Conservation (phyloP, 2,797 vertebrate genomes). For the Eremophila alpestris region DNA sequence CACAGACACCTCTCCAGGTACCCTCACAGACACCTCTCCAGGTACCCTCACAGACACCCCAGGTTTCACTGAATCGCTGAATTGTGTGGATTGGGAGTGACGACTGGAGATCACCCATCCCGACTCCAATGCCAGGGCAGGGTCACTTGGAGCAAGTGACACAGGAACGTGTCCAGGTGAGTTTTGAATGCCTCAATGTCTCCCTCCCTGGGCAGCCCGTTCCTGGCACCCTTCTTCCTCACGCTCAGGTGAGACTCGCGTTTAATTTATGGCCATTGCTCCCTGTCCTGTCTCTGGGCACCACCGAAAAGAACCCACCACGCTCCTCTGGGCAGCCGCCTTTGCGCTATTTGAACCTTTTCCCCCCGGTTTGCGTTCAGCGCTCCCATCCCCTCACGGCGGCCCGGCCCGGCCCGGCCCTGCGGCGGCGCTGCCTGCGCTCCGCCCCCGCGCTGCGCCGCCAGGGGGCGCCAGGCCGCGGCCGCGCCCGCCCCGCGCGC, state of each 20-base stretch:
- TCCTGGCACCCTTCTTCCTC: no score
- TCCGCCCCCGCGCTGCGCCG: neutral
- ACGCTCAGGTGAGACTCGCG: no score
- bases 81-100: neutral
- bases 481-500: neutral
- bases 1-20: no score
- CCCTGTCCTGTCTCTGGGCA: neutral
- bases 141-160: neutral
- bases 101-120: neutral
- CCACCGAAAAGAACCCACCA: no score
- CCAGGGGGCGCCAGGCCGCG: neutral
- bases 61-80: neutral
- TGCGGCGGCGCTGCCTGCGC: no score
- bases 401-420: neutral
- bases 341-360: fast-evolving
- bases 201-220: no score
- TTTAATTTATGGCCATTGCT: no score
- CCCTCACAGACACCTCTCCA: no score
- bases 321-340: neutral
- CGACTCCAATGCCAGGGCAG: neutral
- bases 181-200: no score
- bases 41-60: neutral
- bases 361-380: fast-evolving
- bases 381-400: fast-evolving
- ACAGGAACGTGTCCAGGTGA: neutral